Evolutionary conservation across 2,797 vertebrate genomes (phyloP).

Genomic region (Chelmon rostratus): DNA sequence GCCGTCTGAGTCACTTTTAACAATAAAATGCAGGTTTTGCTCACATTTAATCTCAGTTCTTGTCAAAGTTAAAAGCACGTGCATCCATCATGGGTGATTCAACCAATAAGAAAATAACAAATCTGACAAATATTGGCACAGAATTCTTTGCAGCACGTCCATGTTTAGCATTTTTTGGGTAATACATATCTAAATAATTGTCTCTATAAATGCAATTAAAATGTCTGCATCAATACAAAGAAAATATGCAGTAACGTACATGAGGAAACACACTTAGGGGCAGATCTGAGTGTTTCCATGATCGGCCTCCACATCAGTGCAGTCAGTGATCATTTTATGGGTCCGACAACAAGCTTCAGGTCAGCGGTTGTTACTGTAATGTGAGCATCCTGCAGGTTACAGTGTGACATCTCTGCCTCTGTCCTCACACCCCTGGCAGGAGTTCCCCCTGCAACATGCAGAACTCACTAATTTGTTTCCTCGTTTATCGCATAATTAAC

Average conservation of each 20-base stretch:
- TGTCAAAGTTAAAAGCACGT: background rate
- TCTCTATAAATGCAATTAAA: background rate
- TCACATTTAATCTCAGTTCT: background rate
- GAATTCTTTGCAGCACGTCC: background rate
- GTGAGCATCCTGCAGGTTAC: background rate
- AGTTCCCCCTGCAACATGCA: slow-evolving; percentile 32
- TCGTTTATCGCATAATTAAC: slow-evolving; percentile 80
- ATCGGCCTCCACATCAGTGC: too few species aligned
- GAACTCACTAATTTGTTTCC: slow-evolving; percentile 68
- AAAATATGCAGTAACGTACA: background rate
- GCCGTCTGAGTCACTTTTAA: background rate
- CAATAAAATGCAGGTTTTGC: background rate
- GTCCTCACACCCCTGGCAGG: slow-evolving; percentile 13
- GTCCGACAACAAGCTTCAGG: background rate
- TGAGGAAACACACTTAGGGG: background rate
- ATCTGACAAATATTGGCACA: background rate
- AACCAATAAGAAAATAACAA: background rate
- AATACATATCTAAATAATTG: background rate
- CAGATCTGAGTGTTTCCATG: background rate
- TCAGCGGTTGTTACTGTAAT: background rate
- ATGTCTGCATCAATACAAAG: background rate
- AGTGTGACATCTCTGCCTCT: background rate
- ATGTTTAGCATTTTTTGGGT: background rate
- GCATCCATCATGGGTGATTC: background rate
- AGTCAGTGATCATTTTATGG: background rate